These are phyloP conservation scores for Sebastiscus albofasciatus DNA, from an alignment of 2,797 vertebrate species.

Conservation along the genomic window DNA sequence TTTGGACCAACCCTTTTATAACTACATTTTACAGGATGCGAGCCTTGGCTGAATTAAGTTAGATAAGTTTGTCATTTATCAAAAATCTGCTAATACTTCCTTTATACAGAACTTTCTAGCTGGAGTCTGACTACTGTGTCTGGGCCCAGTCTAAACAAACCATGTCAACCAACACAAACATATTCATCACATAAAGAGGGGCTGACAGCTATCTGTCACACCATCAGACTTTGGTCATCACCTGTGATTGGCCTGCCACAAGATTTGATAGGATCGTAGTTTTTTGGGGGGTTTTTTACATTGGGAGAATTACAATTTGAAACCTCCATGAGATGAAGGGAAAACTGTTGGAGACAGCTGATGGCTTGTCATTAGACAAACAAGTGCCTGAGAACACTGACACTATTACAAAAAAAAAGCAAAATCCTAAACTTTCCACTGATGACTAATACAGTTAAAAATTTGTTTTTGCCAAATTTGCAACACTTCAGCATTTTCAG, in stretches of 20 bases:
- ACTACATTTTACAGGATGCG: neutral
- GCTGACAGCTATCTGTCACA: conserved; percentile 9
- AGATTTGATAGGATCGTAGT: conserved; percentile 15
- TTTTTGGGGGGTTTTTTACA: conserved; percentile 18
- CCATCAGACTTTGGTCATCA: conserved; percentile 12
- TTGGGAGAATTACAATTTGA: neutral
- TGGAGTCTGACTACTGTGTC: neutral
- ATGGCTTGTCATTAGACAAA: conserved; percentile 13
- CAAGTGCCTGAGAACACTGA: neutral
- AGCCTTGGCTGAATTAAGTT: neutral
- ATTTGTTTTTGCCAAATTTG: neutral
- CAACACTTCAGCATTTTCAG: neutral
- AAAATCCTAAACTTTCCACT: neutral
- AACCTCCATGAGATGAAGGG: neutral
- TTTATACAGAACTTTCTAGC: neutral
- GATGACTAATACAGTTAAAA: neutral
- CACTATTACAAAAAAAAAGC: neutral
- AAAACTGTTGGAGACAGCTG: neutral
- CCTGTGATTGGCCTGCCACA: conserved; percentile 26
- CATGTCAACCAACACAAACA: conserved; percentile 6
- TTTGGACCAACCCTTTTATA: neutral
- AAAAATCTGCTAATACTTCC: neutral
- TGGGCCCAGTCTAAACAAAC: neutral
- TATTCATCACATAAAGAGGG: conserved; percentile 20
- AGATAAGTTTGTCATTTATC: neutral